Evolutionary conservation across 2,113 vertebrate species (phyloP), one percentile per base, ranked within the genome.

Genomic region (Oxyruncus cristatus): DNA sequence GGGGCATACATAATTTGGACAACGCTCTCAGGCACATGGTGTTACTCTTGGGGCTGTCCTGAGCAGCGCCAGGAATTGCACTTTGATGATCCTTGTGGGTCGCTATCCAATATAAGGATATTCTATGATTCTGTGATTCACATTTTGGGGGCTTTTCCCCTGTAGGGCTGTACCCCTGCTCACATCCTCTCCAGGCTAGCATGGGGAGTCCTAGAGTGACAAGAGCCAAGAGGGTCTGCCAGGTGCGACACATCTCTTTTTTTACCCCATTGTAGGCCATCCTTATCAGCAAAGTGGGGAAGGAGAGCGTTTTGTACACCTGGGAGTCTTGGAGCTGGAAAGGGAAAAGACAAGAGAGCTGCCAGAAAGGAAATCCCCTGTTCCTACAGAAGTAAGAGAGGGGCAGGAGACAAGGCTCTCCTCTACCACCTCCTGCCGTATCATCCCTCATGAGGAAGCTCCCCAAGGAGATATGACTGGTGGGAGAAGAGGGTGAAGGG

Each of bases 151-250:
- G 6, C 21, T 41, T 33, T 88, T n/a, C 4, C 35, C 42, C 26
- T n/a, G 9, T 17, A 42, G 79, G 42, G 42, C 53, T 70, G 41
- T 35, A 76, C 6, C 33, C 4, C 23, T 56, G 33, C 44, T 80
- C 11, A 20, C 42, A 15, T 50, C 44, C 44, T 63, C n/a, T 67
- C 32, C 61, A 50, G n/a, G 32, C 35, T 63, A 28, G 21, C 52
- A 6, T 0, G 0, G 37, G 30, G 17, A 77, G 21, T 55, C 56
- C 74, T 1, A 33, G 12, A 27, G 37, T 78, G 59, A 26, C 28
- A 85, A 22, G 0, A 1, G 67, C 49, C 39, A 55, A 28, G 37
- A 67, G 3, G 5, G 8, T 67, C 52, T 26, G 2, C 6, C 47
- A 80, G 13, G 18, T 53, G 27, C 9, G 18, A 80, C 19, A 4